Evolutionary conservation across 2,797 vertebrate genomes (phyloP).

Genomic region (Tapirus indicus): DNA sequence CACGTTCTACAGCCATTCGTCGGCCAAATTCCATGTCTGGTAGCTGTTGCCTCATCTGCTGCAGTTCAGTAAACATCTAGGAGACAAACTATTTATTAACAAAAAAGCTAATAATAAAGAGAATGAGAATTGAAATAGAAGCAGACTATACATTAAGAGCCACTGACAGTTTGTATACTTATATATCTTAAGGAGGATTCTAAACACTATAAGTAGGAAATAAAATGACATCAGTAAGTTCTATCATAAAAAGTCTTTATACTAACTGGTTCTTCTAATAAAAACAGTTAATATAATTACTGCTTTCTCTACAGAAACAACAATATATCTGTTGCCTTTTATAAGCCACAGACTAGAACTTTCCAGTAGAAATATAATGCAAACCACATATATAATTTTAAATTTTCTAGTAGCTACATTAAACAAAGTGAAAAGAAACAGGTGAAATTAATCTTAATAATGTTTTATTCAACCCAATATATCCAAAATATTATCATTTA

Average conservation of each 20-base stretch:
- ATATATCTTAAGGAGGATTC: constrained; percentile 23
- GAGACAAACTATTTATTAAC: constrained; percentile 71
- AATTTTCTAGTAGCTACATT: constrained; percentile 37
- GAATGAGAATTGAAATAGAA: constrained; percentile 52
- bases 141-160: constrained; percentile 32
- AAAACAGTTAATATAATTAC: background rate
- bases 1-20: constrained; percentile 97
- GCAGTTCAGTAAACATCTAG: constrained; percentile 99
- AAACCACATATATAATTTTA: constrained; percentile 48
- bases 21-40: constrained; percentile 99
- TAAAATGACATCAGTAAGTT: constrained; percentile 10
- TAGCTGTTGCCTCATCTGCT: constrained; percentile 99
- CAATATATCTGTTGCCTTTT: background rate
- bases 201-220: constrained; percentile 44
- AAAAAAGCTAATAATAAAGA: constrained; percentile 45
- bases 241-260: constrained; percentile 39
- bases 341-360: constrained; percentile 40
- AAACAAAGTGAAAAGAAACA: constrained; percentile 41
- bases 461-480: constrained; percentile 33
- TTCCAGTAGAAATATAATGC: constrained; percentile 10
- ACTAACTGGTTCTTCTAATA: constrained; percentile 15
- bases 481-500: constrained; percentile 56
- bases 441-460: constrained; percentile 2
- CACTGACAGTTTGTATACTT: constrained; percentile 24
- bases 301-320: constrained; percentile 55